Conservation (phyloP, 2,113 vertebrate genomes). For the Psittacara wagleri region DNA sequence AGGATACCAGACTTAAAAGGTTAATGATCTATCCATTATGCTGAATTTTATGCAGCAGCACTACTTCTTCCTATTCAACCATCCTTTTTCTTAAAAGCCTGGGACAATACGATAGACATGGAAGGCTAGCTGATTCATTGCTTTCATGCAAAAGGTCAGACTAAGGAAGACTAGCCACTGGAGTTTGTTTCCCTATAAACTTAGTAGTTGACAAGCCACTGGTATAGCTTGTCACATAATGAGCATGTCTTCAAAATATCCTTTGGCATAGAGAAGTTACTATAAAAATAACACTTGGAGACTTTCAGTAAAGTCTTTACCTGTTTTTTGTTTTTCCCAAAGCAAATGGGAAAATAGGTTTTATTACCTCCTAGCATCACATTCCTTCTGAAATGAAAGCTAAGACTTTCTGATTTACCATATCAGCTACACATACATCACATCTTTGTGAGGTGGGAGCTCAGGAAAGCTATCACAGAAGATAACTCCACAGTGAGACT, state of each 20-base stretch:
- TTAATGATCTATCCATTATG: conserved; percentile 47
- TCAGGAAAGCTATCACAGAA: neutral
- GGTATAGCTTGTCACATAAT: neutral
- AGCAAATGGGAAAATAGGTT: neutral
- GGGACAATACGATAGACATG: neutral
- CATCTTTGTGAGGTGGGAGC: neutral
- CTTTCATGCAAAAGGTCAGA: conserved; percentile 50
- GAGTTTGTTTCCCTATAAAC: neutral
- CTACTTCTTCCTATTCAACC: conserved; percentile 42
- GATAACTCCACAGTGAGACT: neutral
- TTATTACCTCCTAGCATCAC: neutral
- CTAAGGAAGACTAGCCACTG: neutral
- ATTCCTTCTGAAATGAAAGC: neutral
- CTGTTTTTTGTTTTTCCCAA: neutral
- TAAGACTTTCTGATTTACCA: neutral
- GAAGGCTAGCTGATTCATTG: conserved; percentile 46
- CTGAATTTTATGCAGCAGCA: conserved; percentile 30
- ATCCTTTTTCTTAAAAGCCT: conserved; percentile 47
- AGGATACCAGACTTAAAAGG: conserved; percentile 20
- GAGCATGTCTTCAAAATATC: neutral
- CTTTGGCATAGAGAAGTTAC: neutral
- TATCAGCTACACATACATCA: neutral
- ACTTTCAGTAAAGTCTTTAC: neutral
- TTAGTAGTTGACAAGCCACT: neutral
- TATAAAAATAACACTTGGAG: neutral